Percentiles rank a stretch among this genome's conserved stretches.
Evolutionary conservation across 92 coral and sea anemone species (phyloP).

Genomic region (Metridium senile): DNA sequence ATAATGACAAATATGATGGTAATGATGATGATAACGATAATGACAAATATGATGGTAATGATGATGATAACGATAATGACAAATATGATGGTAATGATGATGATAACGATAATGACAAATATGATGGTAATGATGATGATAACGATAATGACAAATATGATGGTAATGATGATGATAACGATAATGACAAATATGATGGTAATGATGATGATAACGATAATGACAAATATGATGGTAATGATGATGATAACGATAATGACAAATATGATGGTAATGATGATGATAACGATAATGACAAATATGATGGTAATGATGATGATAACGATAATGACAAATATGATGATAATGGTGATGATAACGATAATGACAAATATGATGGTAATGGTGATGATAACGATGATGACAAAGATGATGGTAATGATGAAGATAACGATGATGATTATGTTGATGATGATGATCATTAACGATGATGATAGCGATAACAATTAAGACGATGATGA

Average conservation of each 20-base stretch:
- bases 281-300: background rate
- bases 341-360: background rate
- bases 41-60: background rate
- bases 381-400: background rate
- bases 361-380: background rate
- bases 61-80: background rate
- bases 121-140: too few species aligned
- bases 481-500: background rate
- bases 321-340: background rate
- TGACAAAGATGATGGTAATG: too few species aligned
- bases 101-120: too few species aligned
- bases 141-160: background rate
- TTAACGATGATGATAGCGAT: background rate
- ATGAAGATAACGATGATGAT: background rate
- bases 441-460: background rate
- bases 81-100: background rate
- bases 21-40: background rate
- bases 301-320: background rate
- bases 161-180: background rate
- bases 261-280: too few species aligned
- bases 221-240: background rate
- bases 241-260: too few species aligned
- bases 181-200: background rate
- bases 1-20: background rate
- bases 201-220: background rate